phyloP scores from a whole-genome alignment of 2,113 vertebrate species.

The Neofelis nebulosa region DNA sequence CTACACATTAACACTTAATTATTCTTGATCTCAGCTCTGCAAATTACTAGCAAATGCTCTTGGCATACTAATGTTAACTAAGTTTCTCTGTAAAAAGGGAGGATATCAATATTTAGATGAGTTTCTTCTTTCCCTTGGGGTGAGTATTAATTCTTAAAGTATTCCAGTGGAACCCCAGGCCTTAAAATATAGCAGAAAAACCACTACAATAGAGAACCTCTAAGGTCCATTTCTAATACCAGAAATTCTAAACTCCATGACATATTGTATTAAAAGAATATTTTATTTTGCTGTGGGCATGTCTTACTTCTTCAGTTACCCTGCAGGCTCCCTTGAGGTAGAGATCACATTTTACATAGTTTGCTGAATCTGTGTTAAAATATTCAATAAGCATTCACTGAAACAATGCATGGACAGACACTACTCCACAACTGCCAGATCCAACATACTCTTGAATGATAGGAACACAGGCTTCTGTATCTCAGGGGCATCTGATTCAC shows the following conservation, averaged over 20 bases:
- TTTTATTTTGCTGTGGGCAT: not conserved
- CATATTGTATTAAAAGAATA: not conserved
- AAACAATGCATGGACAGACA: not conserved
- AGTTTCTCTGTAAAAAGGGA: not conserved
- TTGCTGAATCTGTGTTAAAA: not conserved
- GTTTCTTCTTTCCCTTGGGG: not conserved
- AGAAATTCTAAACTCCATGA: not conserved
- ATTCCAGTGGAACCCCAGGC: not conserved
- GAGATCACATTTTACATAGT: not conserved
- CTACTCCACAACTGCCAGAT: not conserved
- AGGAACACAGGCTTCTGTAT: not conserved
- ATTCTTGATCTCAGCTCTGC: not conserved
- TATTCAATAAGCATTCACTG: not conserved
- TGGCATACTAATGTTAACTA: not conserved
- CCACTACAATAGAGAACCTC: not conserved
- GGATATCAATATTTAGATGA: not conserved
- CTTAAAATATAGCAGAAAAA: not conserved
- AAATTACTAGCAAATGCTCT: not conserved
- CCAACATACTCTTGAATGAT: not conserved
- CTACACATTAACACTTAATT: not conserved
- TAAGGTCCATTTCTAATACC: not conserved
- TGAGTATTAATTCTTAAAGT: not conserved
- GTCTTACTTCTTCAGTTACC: not conserved
- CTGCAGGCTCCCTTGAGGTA: not conserved
- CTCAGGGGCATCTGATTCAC: not conserved